Base-by-base conservation (phyloP, 2,888 invertebrate genomes). In the Punctoribates punctum region DNA sequence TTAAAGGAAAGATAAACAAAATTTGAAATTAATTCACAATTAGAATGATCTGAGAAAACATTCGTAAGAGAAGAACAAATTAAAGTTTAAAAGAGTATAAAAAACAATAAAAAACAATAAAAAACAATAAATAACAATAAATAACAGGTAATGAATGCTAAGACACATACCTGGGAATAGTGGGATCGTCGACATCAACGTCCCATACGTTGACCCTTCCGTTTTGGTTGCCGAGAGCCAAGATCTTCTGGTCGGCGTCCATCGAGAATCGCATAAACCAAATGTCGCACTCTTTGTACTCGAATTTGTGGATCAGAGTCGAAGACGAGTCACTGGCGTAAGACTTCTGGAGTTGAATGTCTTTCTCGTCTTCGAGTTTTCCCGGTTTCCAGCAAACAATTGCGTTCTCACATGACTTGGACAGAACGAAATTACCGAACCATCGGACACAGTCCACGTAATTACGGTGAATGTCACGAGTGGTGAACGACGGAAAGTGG, bases 381-480 rank as follows among this genome's bases (percentile, higher is more conserved):
- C 96, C 96, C 0, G 96, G 95, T 85, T 96, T 96, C 97, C 97
- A 98, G 84, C 95, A 94, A 25, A 96, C 92, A 79, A 98, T 95
- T 34, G 92, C 91, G 82, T 97, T 96, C 84, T 98, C 97, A 83
- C 97, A 97, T 0, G 96, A 96, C 88, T 96, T 96, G 0, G 96
- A 95, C 27, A 96, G 86, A 75, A 98, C 89, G 83, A 96, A 92
- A 83, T 95, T 92, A 0, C 97, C 97, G 84, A 94, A 90, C 95
- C 97, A 97, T 81, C 93, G 89, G 0, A 96, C 96, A 84, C 98
- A 99, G 83, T 99, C 99, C 0, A 99, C 97, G 85, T 99, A 99
- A 85, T 99, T 99, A 76, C 94, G 89, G 84, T 99, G 99, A 79
- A 99, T 93, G 83, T 99, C 98, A 79, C 96, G 88, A 0, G 97